Evolutionary conservation across 2,113 vertebrate genomes (phyloP), one percentile per base, ranked within the genome.

Genomic region (Ivindomyrus marchei): DNA sequence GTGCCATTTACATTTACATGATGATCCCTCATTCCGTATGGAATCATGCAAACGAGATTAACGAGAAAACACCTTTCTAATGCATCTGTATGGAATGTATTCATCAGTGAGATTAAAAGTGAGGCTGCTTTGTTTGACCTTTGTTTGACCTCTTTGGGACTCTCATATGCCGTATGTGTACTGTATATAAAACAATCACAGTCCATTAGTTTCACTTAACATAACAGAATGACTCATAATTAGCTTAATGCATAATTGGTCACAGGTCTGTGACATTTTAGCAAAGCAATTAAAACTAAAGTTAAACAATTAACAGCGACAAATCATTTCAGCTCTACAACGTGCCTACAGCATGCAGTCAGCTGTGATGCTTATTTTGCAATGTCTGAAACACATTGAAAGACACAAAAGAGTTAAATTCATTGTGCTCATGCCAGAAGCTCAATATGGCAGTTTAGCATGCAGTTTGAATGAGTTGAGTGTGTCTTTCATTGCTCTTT

Each of bases 391-490:
- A 46, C 0, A n/a, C 7, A 1, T 9, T 46, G 10, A 74, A 24
- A n/a, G 21, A n/a, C 3, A 70, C 66, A 4, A 86, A 87, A 9
- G 89, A 91, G 91, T 93, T 92, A 92, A 92, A 89, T 53, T 39
- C 53, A 62, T 77, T 80, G 7, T 58, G 42, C 53, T 6, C 85
- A 83, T 90, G 90, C 87, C 46, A 90, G 62, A 77, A 86, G 13
- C 39, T 58, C 11, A 91, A 92, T 92, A 91, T 92, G 31, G 74
- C 74, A 17, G 36, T 19, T 92, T 89, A 91, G 91, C 85, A 90
- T 91, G 90, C 90, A 88, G 90, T 88, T 84, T 91, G 91, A 90
- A 92, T 89, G 52, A 92, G 89, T 91, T 91, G 89, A 91, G 90
- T 91, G 90, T 89, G 83, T 90, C 89, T 89, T 62, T 91, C 50